A percentile compares a stretch with the other conserved stretches of the same genome.
phyloP scores from a whole-genome alignment of 2,797 vertebrate genomes.

The Tokudaia muenninki region DNA sequence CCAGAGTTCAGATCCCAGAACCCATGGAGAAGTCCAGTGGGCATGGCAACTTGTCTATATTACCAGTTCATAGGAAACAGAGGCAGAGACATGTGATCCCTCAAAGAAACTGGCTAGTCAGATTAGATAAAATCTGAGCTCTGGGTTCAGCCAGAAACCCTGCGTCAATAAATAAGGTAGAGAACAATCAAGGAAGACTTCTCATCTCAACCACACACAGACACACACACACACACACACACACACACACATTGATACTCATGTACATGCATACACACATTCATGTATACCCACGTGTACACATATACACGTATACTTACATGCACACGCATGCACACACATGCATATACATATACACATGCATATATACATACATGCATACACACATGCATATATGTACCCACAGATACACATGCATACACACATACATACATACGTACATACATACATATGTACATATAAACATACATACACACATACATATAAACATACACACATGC shows the following conservation, averaged over 20 bases:
- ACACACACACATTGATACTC: background rate
- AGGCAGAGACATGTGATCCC: background rate
- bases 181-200: background rate
- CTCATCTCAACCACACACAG: background rate
- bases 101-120: background rate
- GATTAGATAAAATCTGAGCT: background rate
- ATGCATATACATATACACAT: accelerated
- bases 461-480: accelerated
- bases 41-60: background rate
- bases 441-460: accelerated
- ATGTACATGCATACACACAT: no score
- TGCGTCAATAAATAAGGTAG: background rate
- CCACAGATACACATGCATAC: accelerated
- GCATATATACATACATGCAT: background rate
- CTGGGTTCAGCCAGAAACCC: background rate
- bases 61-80: background rate
- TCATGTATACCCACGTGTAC: background rate
- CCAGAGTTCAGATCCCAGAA: background rate
- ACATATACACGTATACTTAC: accelerated
- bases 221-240: background rate
- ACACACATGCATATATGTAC: background rate
- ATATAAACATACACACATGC: accelerated
- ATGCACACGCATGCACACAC: accelerated
- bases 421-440: no score
- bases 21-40: background rate